phyloP scores from a whole-genome alignment of 2,797 vertebrate genomes.

The Alosa sapidissima region DNA sequence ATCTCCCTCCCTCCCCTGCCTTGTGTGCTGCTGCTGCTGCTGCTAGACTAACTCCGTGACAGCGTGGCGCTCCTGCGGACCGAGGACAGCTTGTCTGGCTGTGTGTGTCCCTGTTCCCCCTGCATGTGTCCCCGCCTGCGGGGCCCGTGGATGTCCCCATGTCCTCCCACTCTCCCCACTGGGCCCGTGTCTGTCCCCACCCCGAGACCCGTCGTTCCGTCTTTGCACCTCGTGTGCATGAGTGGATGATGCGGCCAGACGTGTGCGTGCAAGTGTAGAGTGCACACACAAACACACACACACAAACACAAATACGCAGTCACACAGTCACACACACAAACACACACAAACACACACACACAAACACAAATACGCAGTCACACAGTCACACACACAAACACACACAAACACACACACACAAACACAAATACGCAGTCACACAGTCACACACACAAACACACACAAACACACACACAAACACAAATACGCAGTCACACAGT shows the following conservation, averaged over 20 bases:
- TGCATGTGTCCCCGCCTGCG: not conserved
- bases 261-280: not conserved
- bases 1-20: slow-evolving; percentile 13
- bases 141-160: not conserved
- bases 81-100: not conserved
- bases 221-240: slow-evolving; percentile 17
- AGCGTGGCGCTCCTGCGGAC: not conserved
- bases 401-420: slow-evolving; percentile 19
- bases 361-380: too few relatives aligned
- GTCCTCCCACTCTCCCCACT: not conserved
- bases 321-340: not conserved
- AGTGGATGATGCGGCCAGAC: slow-evolving; percentile 17
- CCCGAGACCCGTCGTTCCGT: not conserved
- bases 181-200: not conserved
- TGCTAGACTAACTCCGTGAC: not conserved
- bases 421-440: not conserved
- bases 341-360: slow-evolving; percentile 11
- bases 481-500: too few relatives aligned
- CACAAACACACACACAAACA: too few relatives aligned
- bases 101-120: slow-evolving; percentile 12
- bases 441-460: not conserved
- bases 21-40: not conserved
- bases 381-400: too few relatives aligned
- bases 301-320: not conserved
- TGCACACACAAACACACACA: not conserved